Evolutionary conservation across 2,113 vertebrate genomes (phyloP), one percentile per base, ranked within the genome.

Genomic region (Sorex fumeus): DNA sequence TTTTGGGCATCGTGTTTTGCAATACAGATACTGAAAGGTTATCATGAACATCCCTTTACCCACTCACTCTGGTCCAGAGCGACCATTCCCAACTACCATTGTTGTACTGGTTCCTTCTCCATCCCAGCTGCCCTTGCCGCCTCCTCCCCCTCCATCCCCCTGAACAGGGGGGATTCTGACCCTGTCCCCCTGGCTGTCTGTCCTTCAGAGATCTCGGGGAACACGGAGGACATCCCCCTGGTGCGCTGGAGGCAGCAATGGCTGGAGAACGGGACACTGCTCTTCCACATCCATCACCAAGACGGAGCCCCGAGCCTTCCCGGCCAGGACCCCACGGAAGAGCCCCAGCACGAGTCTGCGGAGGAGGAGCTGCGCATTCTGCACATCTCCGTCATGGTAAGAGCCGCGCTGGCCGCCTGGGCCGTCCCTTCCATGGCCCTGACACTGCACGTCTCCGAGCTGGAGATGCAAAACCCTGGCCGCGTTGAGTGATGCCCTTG

Each of bases 171-270:
- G 13, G 45, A 75, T 64, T 84, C 84, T 96, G 25, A 96, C 75
- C 47, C 60, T 70, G 8, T 83, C 13, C 25, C 47, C 36, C 87
- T 86, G 91, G 90, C 11, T 90, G 95, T 96, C 76, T 80, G 43
- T 92, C 79, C 87, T 85, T 70, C 97, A 99, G 99, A 99, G 97
- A 99, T 99, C 93, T 99, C 99, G 0, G 99, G 99, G 90, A 99
- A 99, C 97, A 99, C 99, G 0, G 99, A 99, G 16, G 99, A 99
- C 96, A 99, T 99, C 95, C 99, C 99, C 0, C 96, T 99, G 91
- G 99, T 99, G 74, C 99, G 99, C 93, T 99, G 99, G 99, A 98
- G 98, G 95, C 99, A 99, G 97, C 99, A 99, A 96, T 99, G 99
- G 99, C 97, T 99, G 96, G 99, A 99, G 97, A 99, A 99, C 0